A percentile compares a stretch with the other conserved stretches of the same genome.
Evolutionary conservation across 1,140 invertebrate species (phyloP).

Genomic region (Stratiolaelaps scimitus): DNA sequence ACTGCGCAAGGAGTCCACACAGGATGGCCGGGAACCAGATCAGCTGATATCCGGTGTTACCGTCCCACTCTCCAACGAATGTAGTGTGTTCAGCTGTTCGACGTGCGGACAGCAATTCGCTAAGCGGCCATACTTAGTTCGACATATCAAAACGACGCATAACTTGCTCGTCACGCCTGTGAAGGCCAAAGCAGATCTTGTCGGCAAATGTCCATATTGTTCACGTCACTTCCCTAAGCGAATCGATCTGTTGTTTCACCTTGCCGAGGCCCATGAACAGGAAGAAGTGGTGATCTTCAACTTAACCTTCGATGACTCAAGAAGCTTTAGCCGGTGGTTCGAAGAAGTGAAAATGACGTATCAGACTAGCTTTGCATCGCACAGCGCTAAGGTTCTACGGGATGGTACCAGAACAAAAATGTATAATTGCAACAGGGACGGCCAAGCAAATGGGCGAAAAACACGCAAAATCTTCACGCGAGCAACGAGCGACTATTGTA

Average conservation of each 20-base stretch:
- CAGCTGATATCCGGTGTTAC: too few relatives aligned
- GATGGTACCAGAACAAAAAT: slow-evolving; percentile 5
- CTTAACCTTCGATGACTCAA: background rate
- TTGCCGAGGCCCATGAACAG: background rate
- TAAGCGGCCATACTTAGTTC: slow-evolving; percentile 12
- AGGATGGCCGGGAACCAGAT: too few relatives aligned
- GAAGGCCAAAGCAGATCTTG: background rate
- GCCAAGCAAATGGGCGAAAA: slow-evolving; percentile 10
- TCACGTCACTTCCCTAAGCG: background rate
- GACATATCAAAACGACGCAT: background rate
- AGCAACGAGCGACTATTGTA: slow-evolving; percentile 12
- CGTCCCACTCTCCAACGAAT: background rate
- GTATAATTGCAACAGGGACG: slow-evolving; percentile 3
- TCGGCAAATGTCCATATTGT: background rate
- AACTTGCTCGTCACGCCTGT: background rate
- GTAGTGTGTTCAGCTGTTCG: background rate
- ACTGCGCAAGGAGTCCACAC: too few relatives aligned
- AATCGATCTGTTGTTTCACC: slow-evolving; percentile 5
- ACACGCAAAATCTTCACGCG: background rate
- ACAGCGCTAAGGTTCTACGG: slow-evolving; percentile 10
- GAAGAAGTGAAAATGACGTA: slow-evolving; percentile 10
- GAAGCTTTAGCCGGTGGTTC: background rate
- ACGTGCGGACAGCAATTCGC: slow-evolving; percentile 6
- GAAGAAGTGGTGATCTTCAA: background rate
- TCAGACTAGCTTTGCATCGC: slow-evolving; percentile 6